A percentile compares a stretch with the other conserved stretches of the same genome.
These are phyloP conservation scores for Boulengeromyrus knoepffleri DNA, from an alignment of 2,113 vertebrate species.

Conservation along the genomic window DNA sequence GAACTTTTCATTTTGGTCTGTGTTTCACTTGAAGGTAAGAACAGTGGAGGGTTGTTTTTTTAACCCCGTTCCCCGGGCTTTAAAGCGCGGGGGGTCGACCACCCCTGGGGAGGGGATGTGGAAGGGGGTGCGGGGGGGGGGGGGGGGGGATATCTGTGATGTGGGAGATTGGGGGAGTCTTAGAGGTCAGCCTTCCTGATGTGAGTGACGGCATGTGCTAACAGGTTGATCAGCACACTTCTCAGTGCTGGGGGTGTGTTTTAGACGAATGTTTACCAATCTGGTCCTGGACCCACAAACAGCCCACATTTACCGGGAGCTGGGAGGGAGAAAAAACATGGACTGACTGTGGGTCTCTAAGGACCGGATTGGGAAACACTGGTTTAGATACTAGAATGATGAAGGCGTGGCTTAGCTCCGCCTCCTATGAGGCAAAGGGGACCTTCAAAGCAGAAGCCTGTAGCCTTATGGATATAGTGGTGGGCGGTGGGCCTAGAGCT, in stretches of 20 bases:
- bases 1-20: background rate
- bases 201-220: background rate
- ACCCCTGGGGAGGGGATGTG: background rate
- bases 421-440: background rate
- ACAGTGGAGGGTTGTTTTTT: background rate
- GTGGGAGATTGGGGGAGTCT: background rate
- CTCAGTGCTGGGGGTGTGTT: background rate
- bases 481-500: background rate
- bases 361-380: too few species aligned
- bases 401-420: background rate
- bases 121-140: too few species aligned
- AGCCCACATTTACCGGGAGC: background rate
- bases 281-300: background rate
- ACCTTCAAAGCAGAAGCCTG: background rate
- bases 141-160: too few species aligned
- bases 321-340: background rate
- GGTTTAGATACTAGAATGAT: background rate
- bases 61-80: background rate
- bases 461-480: background rate
- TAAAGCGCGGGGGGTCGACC: background rate
- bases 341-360: background rate
- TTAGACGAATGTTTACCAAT: background rate
- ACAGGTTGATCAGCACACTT: background rate
- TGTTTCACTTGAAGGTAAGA: background rate
- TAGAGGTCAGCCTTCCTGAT: background rate